Conservation (phyloP, 2,888 invertebrate genomes). For the Cremastinae sp. region DNA sequence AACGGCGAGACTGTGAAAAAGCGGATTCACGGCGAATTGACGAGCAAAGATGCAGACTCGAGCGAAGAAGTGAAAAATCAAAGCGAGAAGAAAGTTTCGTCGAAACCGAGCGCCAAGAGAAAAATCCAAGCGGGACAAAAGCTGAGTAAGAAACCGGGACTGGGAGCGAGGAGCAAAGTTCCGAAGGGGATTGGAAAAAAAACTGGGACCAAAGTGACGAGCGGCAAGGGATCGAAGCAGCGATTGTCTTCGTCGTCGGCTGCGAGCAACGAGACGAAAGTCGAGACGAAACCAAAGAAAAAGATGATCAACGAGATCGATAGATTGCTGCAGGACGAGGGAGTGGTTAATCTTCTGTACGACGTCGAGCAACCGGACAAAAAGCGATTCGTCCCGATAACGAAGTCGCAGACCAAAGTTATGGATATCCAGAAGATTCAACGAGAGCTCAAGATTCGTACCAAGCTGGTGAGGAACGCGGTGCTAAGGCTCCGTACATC, state of each 20-base stretch:
- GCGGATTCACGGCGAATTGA: constrained; percentile 60
- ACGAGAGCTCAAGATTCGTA: constrained; percentile 79
- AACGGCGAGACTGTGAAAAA: constrained; percentile 45
- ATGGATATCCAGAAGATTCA: constrained; percentile 78
- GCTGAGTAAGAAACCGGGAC: constrained; percentile 60
- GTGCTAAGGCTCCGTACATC: constrained; percentile 82
- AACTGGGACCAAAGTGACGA: constrained; percentile 50
- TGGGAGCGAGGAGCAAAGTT: constrained; percentile 40
- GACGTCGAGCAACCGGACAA: constrained; percentile 84
- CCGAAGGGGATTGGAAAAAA: constrained; percentile 43
- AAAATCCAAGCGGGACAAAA: constrained; percentile 49
- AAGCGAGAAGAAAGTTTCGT: constrained; percentile 36
- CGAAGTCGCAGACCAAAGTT: constrained; percentile 76
- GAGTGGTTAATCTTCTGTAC: constrained; percentile 92
- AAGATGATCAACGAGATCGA: constrained; percentile 88
- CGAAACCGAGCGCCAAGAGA: constrained; percentile 50
- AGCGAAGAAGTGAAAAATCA: neutral
- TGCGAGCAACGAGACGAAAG: constrained; percentile 49
- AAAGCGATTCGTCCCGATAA: constrained; percentile 76
- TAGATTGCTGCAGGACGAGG: constrained; percentile 90
- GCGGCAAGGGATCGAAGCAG: constrained; percentile 56
- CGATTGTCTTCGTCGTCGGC: neutral
- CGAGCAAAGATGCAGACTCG: neutral
- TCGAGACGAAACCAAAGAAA: constrained; percentile 77
- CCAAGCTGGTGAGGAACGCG: constrained; percentile 84